Conservation (phyloP, 2,113 vertebrate genomes). For the Myotis yumanensis region DNA sequence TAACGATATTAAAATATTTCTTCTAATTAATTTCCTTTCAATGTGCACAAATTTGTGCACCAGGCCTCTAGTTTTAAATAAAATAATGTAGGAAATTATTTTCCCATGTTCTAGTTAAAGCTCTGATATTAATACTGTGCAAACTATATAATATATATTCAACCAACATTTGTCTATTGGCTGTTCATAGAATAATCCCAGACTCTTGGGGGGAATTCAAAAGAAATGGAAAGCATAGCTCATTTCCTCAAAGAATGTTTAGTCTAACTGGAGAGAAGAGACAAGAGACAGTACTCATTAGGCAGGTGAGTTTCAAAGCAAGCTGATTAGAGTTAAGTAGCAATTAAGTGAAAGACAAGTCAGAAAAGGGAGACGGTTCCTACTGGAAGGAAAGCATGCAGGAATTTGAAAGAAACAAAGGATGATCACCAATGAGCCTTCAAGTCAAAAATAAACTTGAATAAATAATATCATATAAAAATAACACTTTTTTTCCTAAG, state of each 20-base stretch:
- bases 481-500: not conserved
- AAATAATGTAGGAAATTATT: not conserved
- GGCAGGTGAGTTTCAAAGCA: conserved; percentile 31
- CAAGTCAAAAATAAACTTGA: not conserved
- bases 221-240: conserved; percentile 51
- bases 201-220: not conserved
- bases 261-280: conserved; percentile 21
- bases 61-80: not conserved
- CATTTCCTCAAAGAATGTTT: conserved; percentile 29
- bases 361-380: not conserved
- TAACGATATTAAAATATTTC: too few species aligned
- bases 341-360: conserved; percentile 13
- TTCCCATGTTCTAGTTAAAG: not conserved
- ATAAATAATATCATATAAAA: not conserved
- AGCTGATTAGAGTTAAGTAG: conserved; percentile 10
- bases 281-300: conserved; percentile 16
- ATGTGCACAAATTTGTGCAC: too few species aligned
- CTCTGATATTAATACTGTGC: not conserved
- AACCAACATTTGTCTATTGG: conserved; percentile 31
- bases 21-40: too few species aligned
- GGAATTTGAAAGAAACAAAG: not conserved
- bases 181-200: not conserved
- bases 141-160: conserved; percentile 15
- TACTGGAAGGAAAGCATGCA: not conserved
- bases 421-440: not conserved